Conservation (phyloP, 2,113 vertebrate species). For the Accipiter cooperii region DNA sequence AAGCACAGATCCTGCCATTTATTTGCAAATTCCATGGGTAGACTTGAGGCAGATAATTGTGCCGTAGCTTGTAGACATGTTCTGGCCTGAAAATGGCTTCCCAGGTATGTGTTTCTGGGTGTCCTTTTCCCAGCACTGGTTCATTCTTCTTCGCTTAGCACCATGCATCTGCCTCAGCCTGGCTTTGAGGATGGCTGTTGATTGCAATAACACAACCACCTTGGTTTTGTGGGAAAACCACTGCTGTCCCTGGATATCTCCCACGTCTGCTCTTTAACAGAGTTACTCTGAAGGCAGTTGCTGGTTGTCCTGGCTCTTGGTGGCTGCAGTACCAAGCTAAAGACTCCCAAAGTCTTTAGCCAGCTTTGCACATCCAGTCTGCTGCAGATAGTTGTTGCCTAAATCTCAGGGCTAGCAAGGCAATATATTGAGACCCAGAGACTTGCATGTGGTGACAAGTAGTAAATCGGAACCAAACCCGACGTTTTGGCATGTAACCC, state of each 20-base stretch:
- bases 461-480: background rate
- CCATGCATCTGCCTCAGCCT: background rate
- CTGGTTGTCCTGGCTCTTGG: background rate
- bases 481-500: rapidly evolving
- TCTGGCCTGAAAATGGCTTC: background rate
- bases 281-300: background rate
- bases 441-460: background rate
- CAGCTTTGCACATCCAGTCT: background rate
- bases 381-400: background rate
- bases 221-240: background rate
- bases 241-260: background rate
- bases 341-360: background rate
- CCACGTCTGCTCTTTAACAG: background rate
- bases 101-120: background rate
- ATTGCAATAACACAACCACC: background rate
- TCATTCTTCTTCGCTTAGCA: background rate
- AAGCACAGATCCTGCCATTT: background rate
- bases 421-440: background rate
- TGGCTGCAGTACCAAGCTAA: background rate
- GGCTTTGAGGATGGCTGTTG: background rate
- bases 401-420: background rate
- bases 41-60: background rate
- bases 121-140: background rate
- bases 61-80: background rate
- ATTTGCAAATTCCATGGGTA: background rate